Evolutionary conservation across 2,797 vertebrate species (phyloP).

Genomic region (Sebastes vulpes): DNA sequence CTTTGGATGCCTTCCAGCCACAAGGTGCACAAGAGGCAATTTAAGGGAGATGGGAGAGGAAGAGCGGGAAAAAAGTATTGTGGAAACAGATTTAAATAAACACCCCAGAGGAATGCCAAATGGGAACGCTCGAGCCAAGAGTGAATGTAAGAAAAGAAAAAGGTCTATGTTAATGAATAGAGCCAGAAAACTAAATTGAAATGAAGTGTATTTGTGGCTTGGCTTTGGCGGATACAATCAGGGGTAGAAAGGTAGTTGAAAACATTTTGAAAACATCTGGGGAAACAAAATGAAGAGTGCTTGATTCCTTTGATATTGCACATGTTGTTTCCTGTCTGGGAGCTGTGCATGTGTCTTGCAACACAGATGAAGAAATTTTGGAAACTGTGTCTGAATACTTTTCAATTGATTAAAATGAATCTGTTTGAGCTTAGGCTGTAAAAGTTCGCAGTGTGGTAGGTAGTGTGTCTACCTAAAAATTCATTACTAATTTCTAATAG

Average conservation of each 20-base stretch:
- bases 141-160: slow-evolving; percentile 22
- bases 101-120: slow-evolving; percentile 48
- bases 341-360: not conserved
- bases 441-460: not conserved
- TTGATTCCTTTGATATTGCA: slow-evolving; percentile 33
- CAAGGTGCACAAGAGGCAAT: slow-evolving; percentile 71
- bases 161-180: slow-evolving; percentile 43
- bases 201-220: slow-evolving; percentile 44
- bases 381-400: not conserved
- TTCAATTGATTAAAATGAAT: not conserved
- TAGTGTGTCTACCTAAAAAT: not conserved
- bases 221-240: slow-evolving; percentile 39
- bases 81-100: slow-evolving; percentile 68
- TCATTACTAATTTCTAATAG: not conserved
- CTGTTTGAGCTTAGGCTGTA: not conserved
- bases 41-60: slow-evolving; percentile 51
- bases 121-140: slow-evolving; percentile 32
- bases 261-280: slow-evolving; percentile 52
- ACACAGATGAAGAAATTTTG: slow-evolving; percentile 4
- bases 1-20: slow-evolving; percentile 75
- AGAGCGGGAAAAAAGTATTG: slow-evolving; percentile 49
- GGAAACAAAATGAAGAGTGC: not conserved
- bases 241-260: slow-evolving; percentile 29
- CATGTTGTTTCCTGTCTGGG: slow-evolving; percentile 13
- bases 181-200: slow-evolving; percentile 33